Percentiles rank a stretch among this genome's conserved stretches.
These are phyloP conservation scores for Metridium senile DNA, from an alignment of 92 coral and sea anemone species.

Conservation along the genomic window DNA sequence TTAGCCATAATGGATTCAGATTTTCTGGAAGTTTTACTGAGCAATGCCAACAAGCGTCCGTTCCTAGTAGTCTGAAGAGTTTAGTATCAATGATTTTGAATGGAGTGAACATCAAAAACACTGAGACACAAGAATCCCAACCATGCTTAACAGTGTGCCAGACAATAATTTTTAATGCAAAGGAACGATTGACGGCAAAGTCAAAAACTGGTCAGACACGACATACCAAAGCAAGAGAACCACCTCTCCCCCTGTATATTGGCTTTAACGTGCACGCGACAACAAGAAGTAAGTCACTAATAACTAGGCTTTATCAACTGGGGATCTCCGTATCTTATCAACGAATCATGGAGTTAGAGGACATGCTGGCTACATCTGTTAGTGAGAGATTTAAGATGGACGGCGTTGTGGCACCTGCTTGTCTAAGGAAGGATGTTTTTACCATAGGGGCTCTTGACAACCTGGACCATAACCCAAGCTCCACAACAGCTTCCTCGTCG, in stretches of 20 bases:
- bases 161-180: constrained; percentile 67
- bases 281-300: constrained; percentile 77
- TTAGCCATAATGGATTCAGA: constrained; percentile 43
- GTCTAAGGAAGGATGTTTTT: constrained; percentile 45
- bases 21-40: constrained; percentile 63
- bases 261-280: constrained; percentile 52
- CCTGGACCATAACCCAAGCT: constrained; percentile 55
- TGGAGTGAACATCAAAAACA: constrained; percentile 70
- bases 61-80: constrained; percentile 65
- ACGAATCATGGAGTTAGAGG: constrained; percentile 74
- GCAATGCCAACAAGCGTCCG: constrained; percentile 61
- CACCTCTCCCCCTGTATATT: constrained; percentile 73
- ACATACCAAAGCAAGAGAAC: constrained; percentile 65
- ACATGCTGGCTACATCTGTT: constrained; percentile 57
- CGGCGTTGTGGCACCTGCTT: constrained; percentile 53
- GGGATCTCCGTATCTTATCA: constrained; percentile 73
- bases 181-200: constrained; percentile 41
- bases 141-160: constrained; percentile 80
- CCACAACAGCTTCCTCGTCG: constrained; percentile 40
- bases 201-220: constrained; percentile 78
- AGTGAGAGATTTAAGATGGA: constrained; percentile 59
- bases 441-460: constrained; percentile 58
- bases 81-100: constrained; percentile 51
- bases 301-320: constrained; percentile 62
- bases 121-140: constrained; percentile 64